These are phyloP conservation scores for Limenitis camilla DNA, from an alignment of 2,888 invertebrate species.

Conservation along the genomic window DNA sequence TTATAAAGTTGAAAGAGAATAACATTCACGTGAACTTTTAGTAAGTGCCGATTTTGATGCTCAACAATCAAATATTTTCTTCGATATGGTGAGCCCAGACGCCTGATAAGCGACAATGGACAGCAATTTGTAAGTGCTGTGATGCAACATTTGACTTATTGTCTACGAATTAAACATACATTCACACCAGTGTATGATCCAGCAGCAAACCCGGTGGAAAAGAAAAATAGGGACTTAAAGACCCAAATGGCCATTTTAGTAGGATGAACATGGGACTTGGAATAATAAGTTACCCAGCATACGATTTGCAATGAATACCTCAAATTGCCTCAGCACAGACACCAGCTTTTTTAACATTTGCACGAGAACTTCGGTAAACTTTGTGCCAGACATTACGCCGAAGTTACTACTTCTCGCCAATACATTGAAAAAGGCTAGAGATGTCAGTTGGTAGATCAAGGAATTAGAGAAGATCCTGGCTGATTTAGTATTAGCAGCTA, in stretches of 20 bases:
- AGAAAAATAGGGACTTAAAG: conserved; percentile 24
- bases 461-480: background rate
- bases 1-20: no score
- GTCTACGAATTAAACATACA: conserved; percentile 29
- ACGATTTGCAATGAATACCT: conserved; percentile 44
- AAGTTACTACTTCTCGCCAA: conserved; percentile 5
- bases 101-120: conserved; percentile 22
- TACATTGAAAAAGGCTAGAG: conserved; percentile 6
- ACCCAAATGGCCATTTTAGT: conserved; percentile 19
- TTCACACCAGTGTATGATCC: conserved; percentile 25
- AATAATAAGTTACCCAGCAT: conserved; percentile 32
- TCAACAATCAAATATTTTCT: no score
- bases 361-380: conserved; percentile 32
- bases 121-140: conserved; percentile 20
- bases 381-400: conserved; percentile 25
- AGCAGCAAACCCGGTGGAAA: conserved; percentile 21
- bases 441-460: background rate
- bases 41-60: no score
- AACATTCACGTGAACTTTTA: no score
- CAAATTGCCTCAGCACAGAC: conserved; percentile 18
- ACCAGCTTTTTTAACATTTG: conserved; percentile 29
- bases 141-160: conserved; percentile 26
- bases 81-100: conserved; percentile 21
- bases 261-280: conserved; percentile 31
- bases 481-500: no score